Evolutionary conservation across 2,113 vertebrate genomes (phyloP).

Genomic region (Mesembrinibis cayennensis): DNA sequence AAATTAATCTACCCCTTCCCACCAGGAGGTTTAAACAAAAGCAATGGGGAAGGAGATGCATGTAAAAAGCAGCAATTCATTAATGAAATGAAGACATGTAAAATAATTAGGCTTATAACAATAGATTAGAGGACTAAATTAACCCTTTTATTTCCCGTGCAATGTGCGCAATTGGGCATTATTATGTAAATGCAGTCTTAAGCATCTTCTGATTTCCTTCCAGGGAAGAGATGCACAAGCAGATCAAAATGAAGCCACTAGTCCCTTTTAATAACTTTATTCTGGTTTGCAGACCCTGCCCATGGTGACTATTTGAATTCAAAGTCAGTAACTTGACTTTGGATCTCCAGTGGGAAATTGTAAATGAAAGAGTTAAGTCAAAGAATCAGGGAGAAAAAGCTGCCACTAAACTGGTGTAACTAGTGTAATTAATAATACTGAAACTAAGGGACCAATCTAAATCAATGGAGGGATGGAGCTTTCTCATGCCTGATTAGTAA

Average conservation of each 20-base stretch:
- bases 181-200: constrained; percentile 23
- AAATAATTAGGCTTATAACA: constrained; percentile 81
- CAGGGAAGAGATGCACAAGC: neutral
- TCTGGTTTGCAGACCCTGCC: neutral
- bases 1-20: constrained; percentile 82
- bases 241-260: neutral
- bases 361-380: constrained; percentile 59
- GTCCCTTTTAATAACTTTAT: neutral
- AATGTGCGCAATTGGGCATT: neutral
- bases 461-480: constrained; percentile 28
- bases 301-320: neutral
- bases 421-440: constrained; percentile 70
- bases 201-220: constrained; percentile 17
- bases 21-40: constrained; percentile 85
- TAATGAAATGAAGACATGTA: constrained; percentile 81
- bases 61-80: constrained; percentile 78
- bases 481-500: constrained; percentile 49
- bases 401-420: neutral
- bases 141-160: constrained; percentile 72
- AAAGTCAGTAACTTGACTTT: neutral
- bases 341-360: neutral
- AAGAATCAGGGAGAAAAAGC: constrained; percentile 20
- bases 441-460: constrained; percentile 60
- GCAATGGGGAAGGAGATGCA: constrained; percentile 79
- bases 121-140: constrained; percentile 73